Evolutionary conservation across 2,797 vertebrate genomes (phyloP).

Genomic region (Numenius phaeopus): DNA sequence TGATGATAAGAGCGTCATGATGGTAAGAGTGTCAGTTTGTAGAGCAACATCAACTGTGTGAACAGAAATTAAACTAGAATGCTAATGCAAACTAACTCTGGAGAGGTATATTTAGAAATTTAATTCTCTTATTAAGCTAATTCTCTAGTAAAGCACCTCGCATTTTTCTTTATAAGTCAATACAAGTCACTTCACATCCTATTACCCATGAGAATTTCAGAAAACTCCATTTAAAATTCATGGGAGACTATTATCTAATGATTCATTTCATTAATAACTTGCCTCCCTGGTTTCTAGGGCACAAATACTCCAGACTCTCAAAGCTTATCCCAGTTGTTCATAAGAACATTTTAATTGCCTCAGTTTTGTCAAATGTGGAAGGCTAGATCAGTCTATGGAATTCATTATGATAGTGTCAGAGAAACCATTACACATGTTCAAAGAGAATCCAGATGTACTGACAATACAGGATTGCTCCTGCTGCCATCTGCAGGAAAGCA

Average conservation of each 20-base stretch:
- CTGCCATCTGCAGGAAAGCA: neutral
- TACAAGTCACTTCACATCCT: neutral
- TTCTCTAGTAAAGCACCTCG: neutral
- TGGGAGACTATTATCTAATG: slow-evolving; percentile 11
- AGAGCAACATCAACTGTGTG: neutral
- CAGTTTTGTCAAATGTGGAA: neutral
- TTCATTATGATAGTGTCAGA: neutral
- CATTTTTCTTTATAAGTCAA: slow-evolving; percentile 10
- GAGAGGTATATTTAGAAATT: slow-evolving; percentile 4
- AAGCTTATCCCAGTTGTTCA: neutral
- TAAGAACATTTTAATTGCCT: slow-evolving; percentile 17
- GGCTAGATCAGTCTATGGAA: neutral
- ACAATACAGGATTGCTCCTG: neutral
- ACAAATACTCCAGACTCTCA: neutral
- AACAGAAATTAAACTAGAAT: neutral
- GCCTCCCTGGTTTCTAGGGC: neutral
- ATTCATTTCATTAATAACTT: slow-evolving; percentile 42
- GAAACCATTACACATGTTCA: neutral
- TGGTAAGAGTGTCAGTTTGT: neutral
- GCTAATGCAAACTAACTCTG: neutral
- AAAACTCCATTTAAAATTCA: slow-evolving; percentile 45
- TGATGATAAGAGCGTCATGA: neutral
- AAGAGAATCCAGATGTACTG: neutral
- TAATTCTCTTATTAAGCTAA: slow-evolving; percentile 21
- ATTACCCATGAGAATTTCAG: neutral